These are phyloP conservation scores for Pseudomyrmex cubaensis DNA, from an alignment of 1,140 invertebrate genomes.

Conservation along the genomic window DNA sequence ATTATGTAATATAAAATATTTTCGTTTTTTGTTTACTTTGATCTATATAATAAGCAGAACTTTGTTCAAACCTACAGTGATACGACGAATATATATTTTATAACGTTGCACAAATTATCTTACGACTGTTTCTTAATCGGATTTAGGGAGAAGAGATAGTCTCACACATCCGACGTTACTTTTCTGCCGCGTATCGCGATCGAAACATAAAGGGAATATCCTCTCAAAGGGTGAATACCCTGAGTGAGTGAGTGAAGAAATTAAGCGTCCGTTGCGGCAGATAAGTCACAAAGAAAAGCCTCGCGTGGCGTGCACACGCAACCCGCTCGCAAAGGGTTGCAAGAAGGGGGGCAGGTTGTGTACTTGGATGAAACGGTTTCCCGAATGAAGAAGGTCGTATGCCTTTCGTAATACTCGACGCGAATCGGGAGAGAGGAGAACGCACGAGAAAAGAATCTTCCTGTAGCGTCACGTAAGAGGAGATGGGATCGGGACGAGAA, in stretches of 20 bases:
- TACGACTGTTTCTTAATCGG: not conserved
- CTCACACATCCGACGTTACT: not conserved
- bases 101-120: not conserved
- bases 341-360: slow-evolving; percentile 55
- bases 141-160: not conserved
- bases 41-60: not conserved
- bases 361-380: slow-evolving; percentile 54
- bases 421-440: slow-evolving; percentile 45
- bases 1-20: slow-evolving; percentile 4
- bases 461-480: not conserved
- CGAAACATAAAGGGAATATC: not conserved
- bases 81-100: not conserved
- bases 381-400: slow-evolving; percentile 77
- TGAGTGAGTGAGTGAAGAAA: slow-evolving; percentile 28
- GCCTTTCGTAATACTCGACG: slow-evolving; percentile 63
- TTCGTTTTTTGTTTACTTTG: not conserved
- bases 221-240: not conserved
- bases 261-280: slow-evolving; percentile 49
- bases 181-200: not conserved
- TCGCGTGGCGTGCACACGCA: slow-evolving; percentile 52
- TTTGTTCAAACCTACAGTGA: not conserved
- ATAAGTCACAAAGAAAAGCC: slow-evolving; percentile 29
- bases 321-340: slow-evolving; percentile 37
- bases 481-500: slow-evolving; percentile 17
- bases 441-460: not conserved